Percentiles rank a stretch among this genome's conserved stretches.
Evolutionary conservation across 53 echinoderm and acorn worm species (phyloP).

Genomic region (Holothuria scabra): DNA sequence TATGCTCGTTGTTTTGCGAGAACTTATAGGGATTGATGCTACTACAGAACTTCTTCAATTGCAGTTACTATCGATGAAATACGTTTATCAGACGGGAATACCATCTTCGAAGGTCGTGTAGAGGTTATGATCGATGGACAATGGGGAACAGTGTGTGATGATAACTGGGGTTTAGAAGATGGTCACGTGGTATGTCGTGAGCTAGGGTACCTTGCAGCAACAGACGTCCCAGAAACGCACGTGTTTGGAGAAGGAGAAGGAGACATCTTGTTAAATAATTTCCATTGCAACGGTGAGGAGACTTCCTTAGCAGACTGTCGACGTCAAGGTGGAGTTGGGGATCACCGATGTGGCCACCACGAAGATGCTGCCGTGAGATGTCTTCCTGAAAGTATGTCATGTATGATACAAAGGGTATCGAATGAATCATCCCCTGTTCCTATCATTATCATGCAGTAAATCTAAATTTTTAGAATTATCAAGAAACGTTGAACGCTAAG

Average conservation of each 20-base stretch:
- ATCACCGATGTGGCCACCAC: background rate
- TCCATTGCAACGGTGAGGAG: background rate
- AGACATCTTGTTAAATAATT: background rate
- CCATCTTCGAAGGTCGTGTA: background rate
- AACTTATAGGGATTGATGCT: too few relatives aligned
- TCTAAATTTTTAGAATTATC: too few relatives aligned
- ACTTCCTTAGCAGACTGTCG: background rate
- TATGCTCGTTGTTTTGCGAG: too few relatives aligned
- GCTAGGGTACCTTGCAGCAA: background rate
- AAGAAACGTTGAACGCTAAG: too few relatives aligned
- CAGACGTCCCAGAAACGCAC: background rate
- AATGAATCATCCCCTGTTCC: too few relatives aligned
- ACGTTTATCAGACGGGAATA: background rate
- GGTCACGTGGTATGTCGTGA: conserved; percentile 5
- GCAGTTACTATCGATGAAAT: background rate
- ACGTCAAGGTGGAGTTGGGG: background rate
- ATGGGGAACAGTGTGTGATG: conserved; percentile 10
- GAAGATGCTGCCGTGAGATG: conserved; percentile 1
- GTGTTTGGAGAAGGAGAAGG: background rate
- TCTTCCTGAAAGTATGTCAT: background rate
- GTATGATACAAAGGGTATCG: too few relatives aligned
- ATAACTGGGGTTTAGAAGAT: background rate
- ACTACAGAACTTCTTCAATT: too few relatives aligned
- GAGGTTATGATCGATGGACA: background rate
- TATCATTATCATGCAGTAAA: too few relatives aligned